Evolutionary conservation across 2,888 invertebrate genomes (phyloP), one percentile per base, ranked within the genome.

Genomic region (Acleris cristana): DNA sequence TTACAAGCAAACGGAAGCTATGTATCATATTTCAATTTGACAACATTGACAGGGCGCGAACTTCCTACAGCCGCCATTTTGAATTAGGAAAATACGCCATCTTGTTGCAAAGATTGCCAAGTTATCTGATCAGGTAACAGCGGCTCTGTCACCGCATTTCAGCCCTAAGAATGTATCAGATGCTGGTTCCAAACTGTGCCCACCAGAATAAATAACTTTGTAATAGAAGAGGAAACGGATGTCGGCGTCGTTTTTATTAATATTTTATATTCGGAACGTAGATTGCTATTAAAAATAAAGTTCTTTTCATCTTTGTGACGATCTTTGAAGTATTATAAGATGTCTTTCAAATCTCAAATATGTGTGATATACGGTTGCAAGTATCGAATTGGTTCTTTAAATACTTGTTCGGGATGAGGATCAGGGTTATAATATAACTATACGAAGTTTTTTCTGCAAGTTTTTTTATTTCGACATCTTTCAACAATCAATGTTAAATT

Each of bases 171-270:
- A 26, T 23, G n/a, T 26, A 58, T 58, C 44, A 10, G 8, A 23
- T 26, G n/a, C 26, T 48, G 19, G 10, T 58, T 48, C 26, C 45
- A 48, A 48, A 14, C 2, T 48, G 26, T 48, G 18, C 4, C 18
- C 58, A 48, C 48, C 58, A 45, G 6, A n/a, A 10, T 21, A 48
- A 21, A 21, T 18, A 48, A 48, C 23, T 48, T 58, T n/a, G 58
- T 58, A 55, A 51, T 80, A 81, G 84, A 84, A 85, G 81, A 88
- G 90, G 89, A 90, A 90, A 78, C 90, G 90, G 90, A 90, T 87
- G 89, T 79, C 84, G 85, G 85, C 85, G 86, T 88, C 86, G 83
- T 79, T 80, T 84, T 87, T 90, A 72, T 88, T 89, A 89, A 89
- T 88, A 89, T 85, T 89, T 86, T 89, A 88, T 86, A 87, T 86